Evolutionary conservation across 2,797 vertebrate species (phyloP).

Genomic region (Macroramphosus scolopax): DNA sequence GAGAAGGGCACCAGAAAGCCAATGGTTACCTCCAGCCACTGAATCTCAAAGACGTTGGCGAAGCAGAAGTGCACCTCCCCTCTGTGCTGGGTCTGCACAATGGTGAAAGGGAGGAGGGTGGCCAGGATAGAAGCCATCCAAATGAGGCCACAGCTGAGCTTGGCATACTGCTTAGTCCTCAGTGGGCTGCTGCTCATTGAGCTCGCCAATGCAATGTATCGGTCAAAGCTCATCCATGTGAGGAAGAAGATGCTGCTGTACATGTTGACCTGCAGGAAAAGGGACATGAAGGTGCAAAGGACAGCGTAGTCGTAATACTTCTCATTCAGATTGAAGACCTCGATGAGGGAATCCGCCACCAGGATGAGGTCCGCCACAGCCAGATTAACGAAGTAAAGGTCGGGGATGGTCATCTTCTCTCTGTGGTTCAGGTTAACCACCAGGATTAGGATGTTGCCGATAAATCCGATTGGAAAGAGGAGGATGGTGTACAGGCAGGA

Average conservation of each 20-base stretch:
- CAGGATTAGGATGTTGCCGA: slow-evolving; percentile 94
- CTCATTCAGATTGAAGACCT: slow-evolving; percentile 96
- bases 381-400: slow-evolving; percentile 96
- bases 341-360: slow-evolving; percentile 95
- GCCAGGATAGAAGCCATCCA: slow-evolving; percentile 95
- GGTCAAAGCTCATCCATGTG: slow-evolving; percentile 99
- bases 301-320: slow-evolving; percentile 94
- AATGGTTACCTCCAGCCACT: slow-evolving; percentile 96
- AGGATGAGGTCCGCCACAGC: slow-evolving; percentile 93
- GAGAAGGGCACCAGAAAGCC: slow-evolving; percentile 95
- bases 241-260: slow-evolving; percentile 99
- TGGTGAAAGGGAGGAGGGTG: slow-evolving; percentile 92
- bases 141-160: slow-evolving; percentile 94
- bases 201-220: slow-evolving; percentile 90
- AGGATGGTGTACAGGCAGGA: slow-evolving; percentile 94
- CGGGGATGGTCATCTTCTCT: slow-evolving; percentile 96
- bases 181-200: slow-evolving; percentile 87
- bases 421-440: slow-evolving; percentile 94
- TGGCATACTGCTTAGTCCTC: slow-evolving; percentile 92
- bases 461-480: slow-evolving; percentile 96
- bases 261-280: slow-evolving; percentile 99
- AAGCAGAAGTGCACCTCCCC: slow-evolving; percentile 95
- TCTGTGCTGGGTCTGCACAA: slow-evolving; percentile 89
- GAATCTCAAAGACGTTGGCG: slow-evolving; percentile 92
- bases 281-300: slow-evolving; percentile 96